These are phyloP conservation scores for Stramonita haemastoma DNA, from an alignment of 2,888 invertebrate genomes.

Conservation along the genomic window DNA sequence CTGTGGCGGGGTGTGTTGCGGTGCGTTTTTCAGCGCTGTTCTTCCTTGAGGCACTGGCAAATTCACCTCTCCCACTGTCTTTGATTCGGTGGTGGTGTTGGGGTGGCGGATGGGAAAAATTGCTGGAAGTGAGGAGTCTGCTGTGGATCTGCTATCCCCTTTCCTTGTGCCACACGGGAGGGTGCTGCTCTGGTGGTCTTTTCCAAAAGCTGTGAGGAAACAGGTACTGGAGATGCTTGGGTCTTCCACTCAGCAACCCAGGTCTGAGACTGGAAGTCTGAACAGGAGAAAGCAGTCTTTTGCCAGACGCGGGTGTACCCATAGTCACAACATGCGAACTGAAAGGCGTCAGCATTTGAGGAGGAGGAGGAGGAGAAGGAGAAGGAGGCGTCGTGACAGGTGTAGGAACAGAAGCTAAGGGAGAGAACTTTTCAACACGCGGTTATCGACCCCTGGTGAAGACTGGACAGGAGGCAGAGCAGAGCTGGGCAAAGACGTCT, in stretches of 20 bases:
- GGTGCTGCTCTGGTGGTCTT: background rate
- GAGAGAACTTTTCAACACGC: background rate
- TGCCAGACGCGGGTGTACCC: background rate
- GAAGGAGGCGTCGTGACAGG: background rate
- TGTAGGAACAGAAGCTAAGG: background rate
- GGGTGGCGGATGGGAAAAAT: background rate
- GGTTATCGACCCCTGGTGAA: background rate
- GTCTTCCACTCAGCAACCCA: background rate
- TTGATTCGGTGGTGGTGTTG: background rate
- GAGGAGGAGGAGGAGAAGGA: background rate
- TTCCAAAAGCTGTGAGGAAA: background rate
- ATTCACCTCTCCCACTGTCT: too few species aligned
- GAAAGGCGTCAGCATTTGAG: background rate
- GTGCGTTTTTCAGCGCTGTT: background rate
- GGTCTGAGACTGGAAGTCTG: background rate
- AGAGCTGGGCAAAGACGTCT: background rate
- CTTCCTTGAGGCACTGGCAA: background rate
- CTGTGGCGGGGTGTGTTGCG: background rate
- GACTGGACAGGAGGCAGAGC: background rate
- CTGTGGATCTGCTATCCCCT: background rate
- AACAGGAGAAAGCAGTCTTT: background rate
- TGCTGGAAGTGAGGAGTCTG: background rate
- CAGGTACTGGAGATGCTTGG: background rate
- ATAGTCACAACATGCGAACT: background rate
- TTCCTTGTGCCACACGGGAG: background rate